Conservation (phyloP, 2,888 invertebrate genomes). For the Synanthedon formicaeformis region DNA sequence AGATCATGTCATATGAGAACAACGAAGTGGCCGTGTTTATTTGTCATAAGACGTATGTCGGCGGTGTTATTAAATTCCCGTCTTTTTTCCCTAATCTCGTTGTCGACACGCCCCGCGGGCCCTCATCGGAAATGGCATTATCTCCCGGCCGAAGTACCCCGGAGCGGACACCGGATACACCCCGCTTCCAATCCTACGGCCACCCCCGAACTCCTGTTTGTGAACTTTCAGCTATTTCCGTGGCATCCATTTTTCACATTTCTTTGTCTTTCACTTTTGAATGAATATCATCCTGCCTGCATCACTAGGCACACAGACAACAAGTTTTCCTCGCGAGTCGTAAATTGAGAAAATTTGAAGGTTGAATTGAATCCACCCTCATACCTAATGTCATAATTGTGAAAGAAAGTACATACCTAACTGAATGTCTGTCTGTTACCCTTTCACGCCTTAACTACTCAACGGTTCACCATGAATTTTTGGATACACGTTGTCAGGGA, state of each 20-base stretch:
- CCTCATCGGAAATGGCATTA: constrained; percentile 64
- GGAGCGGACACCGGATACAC: constrained; percentile 47
- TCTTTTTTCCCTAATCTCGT: constrained; percentile 56
- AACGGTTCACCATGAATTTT: too few species aligned
- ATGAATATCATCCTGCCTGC: neutral
- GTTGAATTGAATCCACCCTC: too few species aligned
- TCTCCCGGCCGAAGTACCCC: constrained; percentile 29
- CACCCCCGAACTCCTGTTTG: constrained; percentile 32
- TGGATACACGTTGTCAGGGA: too few species aligned
- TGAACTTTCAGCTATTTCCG: constrained; percentile 36
- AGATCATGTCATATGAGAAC: neutral
- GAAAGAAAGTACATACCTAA: too few species aligned
- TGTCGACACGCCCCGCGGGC: constrained; percentile 51
- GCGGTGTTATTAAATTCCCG: constrained; percentile 56
- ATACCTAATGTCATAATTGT: too few species aligned
- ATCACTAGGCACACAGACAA: neutral
- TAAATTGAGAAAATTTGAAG: too few species aligned
- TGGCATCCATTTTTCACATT: constrained; percentile 28
- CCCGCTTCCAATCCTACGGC: constrained; percentile 17
- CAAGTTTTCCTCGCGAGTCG: neutral
- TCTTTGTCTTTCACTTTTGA: constrained; percentile 14
- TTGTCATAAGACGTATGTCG: constrained; percentile 38
- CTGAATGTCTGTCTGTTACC: too few species aligned
- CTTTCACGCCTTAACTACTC: too few species aligned
- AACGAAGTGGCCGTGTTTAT: constrained; percentile 20